A percentile compares a stretch with the other conserved stretches of the same genome.
Conservation (phyloP, 2,113 vertebrate species). For the Cyprinus carpio region DNA sequence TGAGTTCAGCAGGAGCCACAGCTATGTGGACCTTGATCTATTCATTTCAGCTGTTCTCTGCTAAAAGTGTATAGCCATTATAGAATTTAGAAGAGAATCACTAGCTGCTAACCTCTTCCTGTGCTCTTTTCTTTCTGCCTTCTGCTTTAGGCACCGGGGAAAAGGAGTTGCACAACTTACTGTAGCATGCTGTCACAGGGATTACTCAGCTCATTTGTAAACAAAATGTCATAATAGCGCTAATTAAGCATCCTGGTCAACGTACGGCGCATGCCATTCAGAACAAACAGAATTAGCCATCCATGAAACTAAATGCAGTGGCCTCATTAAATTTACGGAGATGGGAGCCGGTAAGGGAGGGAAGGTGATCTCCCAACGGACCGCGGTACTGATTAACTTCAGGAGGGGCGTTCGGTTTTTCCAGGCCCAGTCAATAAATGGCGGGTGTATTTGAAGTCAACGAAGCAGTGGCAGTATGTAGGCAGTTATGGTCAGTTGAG, state of each 20-base stretch:
- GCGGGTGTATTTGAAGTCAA: constrained; percentile 49
- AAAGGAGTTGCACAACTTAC: not conserved
- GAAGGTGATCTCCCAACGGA: constrained; percentile 53
- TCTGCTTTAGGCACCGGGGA: not conserved
- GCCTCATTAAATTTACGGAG: constrained; percentile 47
- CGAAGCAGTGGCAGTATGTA: constrained; percentile 40
- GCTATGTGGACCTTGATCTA: not conserved
- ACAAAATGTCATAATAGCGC: constrained; percentile 60
- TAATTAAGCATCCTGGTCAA: constrained; percentile 64
- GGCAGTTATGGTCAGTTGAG: constrained; percentile 52
- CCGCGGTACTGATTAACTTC: constrained; percentile 59
- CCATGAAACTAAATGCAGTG: constrained; percentile 57
- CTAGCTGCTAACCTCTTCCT: constrained; percentile 36
- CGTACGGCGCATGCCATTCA: constrained; percentile 46
- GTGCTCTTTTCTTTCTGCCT: constrained; percentile 24
- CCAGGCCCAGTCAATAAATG: constrained; percentile 55
- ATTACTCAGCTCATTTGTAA: constrained; percentile 64
- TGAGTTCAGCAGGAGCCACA: not conserved
- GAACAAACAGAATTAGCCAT: constrained; percentile 63
- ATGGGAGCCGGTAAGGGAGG: constrained; percentile 10
- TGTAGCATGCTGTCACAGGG: constrained; percentile 36
- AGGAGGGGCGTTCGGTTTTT: constrained; percentile 44
- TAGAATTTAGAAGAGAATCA: constrained; percentile 14
- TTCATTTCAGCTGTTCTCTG: not conserved
- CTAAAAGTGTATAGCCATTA: not conserved